Percentiles rank a stretch among this genome's conserved stretches.
These are phyloP conservation scores for Spongia lamella DNA, from an alignment of 37 sponge, comb jelly and placozoan species.

Conservation along the genomic window DNA sequence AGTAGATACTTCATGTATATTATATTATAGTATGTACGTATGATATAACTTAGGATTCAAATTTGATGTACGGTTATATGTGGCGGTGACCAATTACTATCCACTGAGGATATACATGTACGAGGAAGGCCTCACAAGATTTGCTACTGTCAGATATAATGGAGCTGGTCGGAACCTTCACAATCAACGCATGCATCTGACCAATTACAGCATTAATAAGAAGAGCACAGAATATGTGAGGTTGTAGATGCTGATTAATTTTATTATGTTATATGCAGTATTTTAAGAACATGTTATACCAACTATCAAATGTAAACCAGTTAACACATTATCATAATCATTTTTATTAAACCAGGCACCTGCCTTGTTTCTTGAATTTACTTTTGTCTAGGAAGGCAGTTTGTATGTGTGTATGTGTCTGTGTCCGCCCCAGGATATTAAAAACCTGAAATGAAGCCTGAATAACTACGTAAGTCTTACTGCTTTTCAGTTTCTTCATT, in stretches of 20 bases:
- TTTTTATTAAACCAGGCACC: no score
- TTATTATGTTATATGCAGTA: background rate
- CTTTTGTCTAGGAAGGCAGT: background rate
- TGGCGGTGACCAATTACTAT: constrained; percentile 72
- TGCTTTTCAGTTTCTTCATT: no score
- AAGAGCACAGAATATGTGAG: constrained; percentile 57
- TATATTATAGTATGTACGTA: constrained; percentile 63
- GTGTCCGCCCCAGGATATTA: no score
- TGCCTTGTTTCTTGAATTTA: no score
- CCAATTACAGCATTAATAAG: constrained; percentile 87
- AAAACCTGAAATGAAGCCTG: no score
- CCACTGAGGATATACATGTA: constrained; percentile 73
- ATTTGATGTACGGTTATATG: constrained; percentile 81
- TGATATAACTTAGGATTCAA: constrained; percentile 73
- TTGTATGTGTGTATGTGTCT: constrained; percentile 1
- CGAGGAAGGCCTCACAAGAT: constrained; percentile 72
- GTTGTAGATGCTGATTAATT: constrained; percentile 6
- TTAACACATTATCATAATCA: background rate
- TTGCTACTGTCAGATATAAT: constrained; percentile 69
- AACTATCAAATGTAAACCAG: no score
- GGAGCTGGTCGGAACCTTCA: constrained; percentile 31
- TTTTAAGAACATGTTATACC: no score
- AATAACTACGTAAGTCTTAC: no score
- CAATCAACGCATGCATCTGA: constrained; percentile 80
- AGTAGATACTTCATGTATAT: no score